Conservation (phyloP, 2,888 invertebrate genomes). For the Dusona sp. region DNA sequence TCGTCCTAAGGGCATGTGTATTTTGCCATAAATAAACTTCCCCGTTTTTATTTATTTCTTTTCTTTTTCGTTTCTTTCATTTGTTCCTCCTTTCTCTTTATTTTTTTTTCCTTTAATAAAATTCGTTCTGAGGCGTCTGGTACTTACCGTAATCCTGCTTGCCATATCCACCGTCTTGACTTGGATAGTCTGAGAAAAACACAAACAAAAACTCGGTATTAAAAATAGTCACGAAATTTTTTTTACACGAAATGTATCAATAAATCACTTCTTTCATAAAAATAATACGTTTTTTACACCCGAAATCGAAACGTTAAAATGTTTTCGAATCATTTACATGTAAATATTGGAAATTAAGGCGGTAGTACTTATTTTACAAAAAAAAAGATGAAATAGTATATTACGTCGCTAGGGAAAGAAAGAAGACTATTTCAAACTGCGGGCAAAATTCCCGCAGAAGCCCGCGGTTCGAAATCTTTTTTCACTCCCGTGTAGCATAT, state of each 20-base stretch:
- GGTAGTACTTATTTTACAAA: not conserved
- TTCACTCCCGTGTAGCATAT: too few relatives aligned
- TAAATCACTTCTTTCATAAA: too few relatives aligned
- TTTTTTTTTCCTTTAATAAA: conserved; percentile 66
- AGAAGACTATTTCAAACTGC: too few relatives aligned
- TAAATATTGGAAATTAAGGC: not conserved
- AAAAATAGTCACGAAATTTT: not conserved
- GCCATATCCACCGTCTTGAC: conserved; percentile 82
- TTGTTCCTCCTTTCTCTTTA: conserved; percentile 25
- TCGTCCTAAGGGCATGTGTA: conserved; percentile 65
- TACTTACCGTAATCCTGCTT: conserved; percentile 84
- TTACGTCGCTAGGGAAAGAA: too few relatives aligned
- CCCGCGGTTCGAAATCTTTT: too few relatives aligned
- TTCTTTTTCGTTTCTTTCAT: conserved; percentile 40
- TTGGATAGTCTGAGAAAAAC: conserved; percentile 80
- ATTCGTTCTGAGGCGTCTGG: conserved; percentile 72
- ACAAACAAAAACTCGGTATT: not conserved
- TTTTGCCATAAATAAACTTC: conserved; percentile 60
- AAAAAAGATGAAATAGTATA: conserved; percentile 45
- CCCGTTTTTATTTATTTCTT: conserved; percentile 35
- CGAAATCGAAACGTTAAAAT: not conserved
- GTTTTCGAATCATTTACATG: not conserved
- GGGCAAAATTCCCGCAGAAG: too few relatives aligned
- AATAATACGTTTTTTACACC: too few relatives aligned
- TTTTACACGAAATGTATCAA: not conserved